Conservation (phyloP, 2,797 vertebrate species). For the Centroberyx gerrardi region DNA sequence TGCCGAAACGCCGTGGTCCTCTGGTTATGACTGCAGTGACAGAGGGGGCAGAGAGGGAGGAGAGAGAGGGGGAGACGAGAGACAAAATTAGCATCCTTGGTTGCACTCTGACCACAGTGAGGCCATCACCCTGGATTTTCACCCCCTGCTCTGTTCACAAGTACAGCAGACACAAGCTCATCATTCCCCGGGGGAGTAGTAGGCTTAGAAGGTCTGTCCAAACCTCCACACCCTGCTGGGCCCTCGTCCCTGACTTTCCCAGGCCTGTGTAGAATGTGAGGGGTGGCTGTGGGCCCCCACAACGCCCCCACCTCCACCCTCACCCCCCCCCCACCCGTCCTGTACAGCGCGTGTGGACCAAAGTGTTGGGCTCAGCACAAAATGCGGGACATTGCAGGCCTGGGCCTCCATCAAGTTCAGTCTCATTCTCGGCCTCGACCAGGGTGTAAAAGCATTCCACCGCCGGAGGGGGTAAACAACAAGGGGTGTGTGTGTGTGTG, state of each 20-base stretch:
- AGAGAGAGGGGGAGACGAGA: constrained; percentile 20
- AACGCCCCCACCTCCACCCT: constrained; percentile 35
- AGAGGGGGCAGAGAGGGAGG: constrained; percentile 42
- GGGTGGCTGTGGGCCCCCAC: constrained; percentile 30
- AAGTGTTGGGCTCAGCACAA: constrained; percentile 70
- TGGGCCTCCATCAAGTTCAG: constrained; percentile 56
- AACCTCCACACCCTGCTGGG: constrained; percentile 41
- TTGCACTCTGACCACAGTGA: constrained; percentile 25
- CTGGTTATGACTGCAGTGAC: constrained; percentile 91
- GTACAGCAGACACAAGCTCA: constrained; percentile 33
- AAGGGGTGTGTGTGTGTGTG: constrained; percentile 18
- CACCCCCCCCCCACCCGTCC: constrained; percentile 45
- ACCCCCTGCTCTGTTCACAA: constrained; percentile 40
- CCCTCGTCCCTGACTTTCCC: constrained; percentile 60
- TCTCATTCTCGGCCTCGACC: constrained; percentile 48
- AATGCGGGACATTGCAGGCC: constrained; percentile 39
- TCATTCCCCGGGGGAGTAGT: constrained; percentile 48
- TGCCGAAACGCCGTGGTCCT: constrained; percentile 92
- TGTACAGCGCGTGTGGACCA: constrained; percentile 41
- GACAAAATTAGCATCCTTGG: constrained; percentile 57
- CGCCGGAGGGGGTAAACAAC: constrained; percentile 57
- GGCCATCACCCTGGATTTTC: constrained; percentile 48
- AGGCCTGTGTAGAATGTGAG: constrained; percentile 69
- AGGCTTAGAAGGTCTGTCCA: constrained; percentile 42
- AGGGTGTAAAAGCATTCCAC: constrained; percentile 46